Base-by-base conservation (phyloP, 2,888 invertebrate species). In the Drosophila mulleri region DNA sequence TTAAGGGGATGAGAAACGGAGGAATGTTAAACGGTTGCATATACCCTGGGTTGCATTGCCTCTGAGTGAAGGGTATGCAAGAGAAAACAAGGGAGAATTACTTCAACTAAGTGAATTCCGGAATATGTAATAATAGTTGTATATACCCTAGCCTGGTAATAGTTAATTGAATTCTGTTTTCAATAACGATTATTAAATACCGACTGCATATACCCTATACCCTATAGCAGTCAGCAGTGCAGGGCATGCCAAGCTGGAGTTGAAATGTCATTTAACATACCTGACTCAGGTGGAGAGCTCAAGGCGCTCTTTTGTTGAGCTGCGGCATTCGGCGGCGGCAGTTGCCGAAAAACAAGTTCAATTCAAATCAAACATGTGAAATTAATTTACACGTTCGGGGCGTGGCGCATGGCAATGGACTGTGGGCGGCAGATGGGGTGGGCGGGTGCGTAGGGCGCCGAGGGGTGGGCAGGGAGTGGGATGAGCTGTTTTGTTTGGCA, bases 341-440 rank as follows among this genome's bases (percentile, higher is more conserved):
- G 54, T 42, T 53, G 44, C 59, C 59, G 26, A 63, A 74, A 66
- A 63, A 60, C 47, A 63, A 53, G 65, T 68, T 62, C 54, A 68
- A 61, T 75, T 45, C 75, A 65, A 80, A 67, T 64, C 63, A 63
- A 80, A 74, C 90, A 90, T 90, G 91, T 90, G 90, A 90, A 90
- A 82, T 82, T 81, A 86, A 89, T 91, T 90, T 76, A 83, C 79
- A 89, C 82, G 71, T 82, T 80, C 62, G 48, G 41, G 60, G 65
- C 68, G 58, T n/a, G 67, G 54, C 58, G 47, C 42, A 23, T 23
- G 23, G 16, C 23, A 14, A 16, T 23, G 48, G 45, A 8, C 23
- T 12, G 18, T 29, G 53, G 47, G 14, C 16, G 50, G 18, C 12
- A 1, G 29, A 29, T 29, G 18, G 2, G n/a, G 8, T 16, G 9